Evolutionary conservation across 2,797 vertebrate genomes (phyloP).

Genomic region (Odontamblyopus lacepedii): DNA sequence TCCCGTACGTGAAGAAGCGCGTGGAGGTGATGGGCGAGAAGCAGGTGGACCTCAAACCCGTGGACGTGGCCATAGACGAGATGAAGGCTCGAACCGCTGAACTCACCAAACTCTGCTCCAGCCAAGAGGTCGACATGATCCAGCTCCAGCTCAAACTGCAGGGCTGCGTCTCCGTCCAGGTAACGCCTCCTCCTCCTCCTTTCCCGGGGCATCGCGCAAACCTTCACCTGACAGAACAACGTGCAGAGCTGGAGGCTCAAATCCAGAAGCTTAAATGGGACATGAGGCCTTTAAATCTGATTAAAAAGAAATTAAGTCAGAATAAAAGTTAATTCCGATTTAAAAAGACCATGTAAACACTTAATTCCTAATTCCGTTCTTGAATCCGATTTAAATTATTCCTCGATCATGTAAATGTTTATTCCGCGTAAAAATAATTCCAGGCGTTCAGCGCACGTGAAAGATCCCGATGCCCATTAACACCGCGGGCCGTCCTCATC

Average conservation of each 20-base stretch:
- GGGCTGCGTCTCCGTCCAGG: slow-evolving; percentile 97
- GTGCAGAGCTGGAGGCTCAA: background rate
- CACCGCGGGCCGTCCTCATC: too few species aligned
- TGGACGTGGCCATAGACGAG: slow-evolving; percentile 94
- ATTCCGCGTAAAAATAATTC: too few species aligned
- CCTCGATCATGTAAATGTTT: too few species aligned
- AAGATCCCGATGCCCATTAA: too few species aligned
- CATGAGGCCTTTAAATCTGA: too few species aligned
- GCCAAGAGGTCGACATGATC: slow-evolving; percentile 89
- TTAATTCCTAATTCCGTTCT: too few species aligned
- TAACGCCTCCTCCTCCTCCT: slow-evolving; percentile 47
- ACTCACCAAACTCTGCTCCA: slow-evolving; percentile 88
- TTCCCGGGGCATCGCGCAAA: background rate
- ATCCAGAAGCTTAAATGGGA: background rate
- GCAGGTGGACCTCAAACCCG: slow-evolving; percentile 91
- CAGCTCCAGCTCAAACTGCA: slow-evolving; percentile 96
- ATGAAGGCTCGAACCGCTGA: slow-evolving; percentile 91
- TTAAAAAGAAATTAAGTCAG: too few species aligned
- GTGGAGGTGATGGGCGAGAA: slow-evolving; percentile 89
- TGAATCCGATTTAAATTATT: too few species aligned
- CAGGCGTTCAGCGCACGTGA: too few species aligned
- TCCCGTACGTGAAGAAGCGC: slow-evolving; percentile 96
- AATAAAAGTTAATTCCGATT: too few species aligned
- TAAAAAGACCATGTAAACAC: too few species aligned
- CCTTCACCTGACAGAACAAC: background rate